phyloP scores from a whole-genome alignment of 1,140 invertebrate genomes.

The Saccostrea echinata region DNA sequence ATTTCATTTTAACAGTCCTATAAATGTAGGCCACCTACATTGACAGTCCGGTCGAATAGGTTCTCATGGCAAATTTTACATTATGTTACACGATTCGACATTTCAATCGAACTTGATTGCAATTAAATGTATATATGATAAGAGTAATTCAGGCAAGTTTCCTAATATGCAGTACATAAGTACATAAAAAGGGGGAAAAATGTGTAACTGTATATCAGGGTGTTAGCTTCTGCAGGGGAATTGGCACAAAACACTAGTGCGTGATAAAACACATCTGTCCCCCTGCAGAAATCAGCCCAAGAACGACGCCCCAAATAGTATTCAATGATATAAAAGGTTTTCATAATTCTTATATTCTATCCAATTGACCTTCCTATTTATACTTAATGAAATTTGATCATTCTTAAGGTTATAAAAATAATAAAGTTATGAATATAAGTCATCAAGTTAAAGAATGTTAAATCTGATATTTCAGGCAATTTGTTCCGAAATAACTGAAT shows the following conservation, averaged over 20 bases:
- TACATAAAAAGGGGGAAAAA: no score
- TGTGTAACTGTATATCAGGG: not conserved
- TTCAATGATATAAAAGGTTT: not conserved
- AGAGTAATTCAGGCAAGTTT: not conserved
- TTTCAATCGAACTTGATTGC: not conserved
- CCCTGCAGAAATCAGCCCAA: not conserved
- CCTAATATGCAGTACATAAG: not conserved
- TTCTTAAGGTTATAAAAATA: not conserved
- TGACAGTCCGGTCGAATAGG: not conserved
- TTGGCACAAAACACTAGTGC: not conserved
- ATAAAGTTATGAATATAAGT: not conserved
- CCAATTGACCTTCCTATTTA: not conserved
- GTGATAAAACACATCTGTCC: conserved; percentile 19
- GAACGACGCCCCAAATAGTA: not conserved
- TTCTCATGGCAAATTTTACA: not conserved
- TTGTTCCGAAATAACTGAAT: not conserved
- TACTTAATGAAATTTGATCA: conserved; percentile 1
- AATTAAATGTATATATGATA: not conserved
- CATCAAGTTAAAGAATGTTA: not conserved
- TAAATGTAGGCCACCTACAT: conserved; percentile 5
- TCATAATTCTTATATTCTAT: not conserved
- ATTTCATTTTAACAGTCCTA: not conserved
- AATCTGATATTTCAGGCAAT: not conserved
- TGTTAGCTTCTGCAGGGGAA: not conserved
- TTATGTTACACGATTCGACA: not conserved